Conservation (phyloP, 2,888 invertebrate genomes). For the Ophioninae sp. region DNA sequence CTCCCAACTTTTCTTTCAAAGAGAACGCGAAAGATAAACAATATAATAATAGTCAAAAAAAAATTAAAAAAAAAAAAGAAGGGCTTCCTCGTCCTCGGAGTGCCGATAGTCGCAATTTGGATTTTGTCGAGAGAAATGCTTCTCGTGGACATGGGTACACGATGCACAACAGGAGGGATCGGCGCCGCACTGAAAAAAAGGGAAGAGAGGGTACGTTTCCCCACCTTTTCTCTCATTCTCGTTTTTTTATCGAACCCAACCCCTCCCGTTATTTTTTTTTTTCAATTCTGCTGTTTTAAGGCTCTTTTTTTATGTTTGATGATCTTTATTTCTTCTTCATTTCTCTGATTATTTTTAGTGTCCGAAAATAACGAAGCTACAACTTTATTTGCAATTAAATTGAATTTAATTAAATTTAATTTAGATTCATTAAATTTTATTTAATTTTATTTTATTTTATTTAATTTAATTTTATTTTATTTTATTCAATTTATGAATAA, state of each 20-base stretch:
- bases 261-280: no score
- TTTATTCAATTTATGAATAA: no score
- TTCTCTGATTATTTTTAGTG: neutral
- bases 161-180: conserved; percentile 76
- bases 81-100: neutral
- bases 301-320: neutral
- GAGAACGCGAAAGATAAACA: neutral
- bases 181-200: conserved; percentile 73
- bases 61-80: conserved; percentile 1
- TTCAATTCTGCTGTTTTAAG: neutral
- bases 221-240: conserved; percentile 6
- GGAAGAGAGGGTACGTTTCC: conserved; percentile 74
- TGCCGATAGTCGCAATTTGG: conserved; percentile 21
- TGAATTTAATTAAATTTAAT: no score
- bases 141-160: conserved; percentile 68
- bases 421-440: no score
- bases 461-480: no score
- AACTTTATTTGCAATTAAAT: neutral
- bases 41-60: neutral
- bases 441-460: no score
- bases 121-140: conserved; percentile 65
- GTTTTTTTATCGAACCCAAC: neutral
- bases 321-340: neutral
- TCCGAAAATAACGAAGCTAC: neutral
- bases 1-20: conserved; percentile 1